Evolutionary conservation across 2,888 invertebrate species (phyloP).

Genomic region (Arenicola marina): DNA sequence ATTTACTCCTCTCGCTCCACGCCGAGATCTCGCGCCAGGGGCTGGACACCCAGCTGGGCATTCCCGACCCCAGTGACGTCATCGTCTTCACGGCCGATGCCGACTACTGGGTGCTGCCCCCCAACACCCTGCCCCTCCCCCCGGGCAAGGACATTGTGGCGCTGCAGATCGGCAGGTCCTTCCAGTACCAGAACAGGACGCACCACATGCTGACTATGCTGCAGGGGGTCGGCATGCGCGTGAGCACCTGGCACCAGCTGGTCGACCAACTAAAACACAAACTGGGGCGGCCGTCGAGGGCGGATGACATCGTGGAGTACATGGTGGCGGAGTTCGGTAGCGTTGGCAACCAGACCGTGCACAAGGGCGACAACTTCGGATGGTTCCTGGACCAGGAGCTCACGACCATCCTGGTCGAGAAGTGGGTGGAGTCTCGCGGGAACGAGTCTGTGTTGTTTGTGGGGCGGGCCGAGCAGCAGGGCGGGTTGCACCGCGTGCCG

Average conservation of each 20-base stretch:
- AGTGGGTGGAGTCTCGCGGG: no score
- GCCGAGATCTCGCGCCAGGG: no score
- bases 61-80: conserved; percentile 5
- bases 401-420: no score
- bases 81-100: conserved; percentile 21
- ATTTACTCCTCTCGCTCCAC: conserved; percentile 7
- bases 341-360: conserved; percentile 11
- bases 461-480: no score
- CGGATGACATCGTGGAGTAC: conserved; percentile 16
- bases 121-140: conserved; percentile 7
- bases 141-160: no score
- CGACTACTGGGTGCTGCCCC: conserved; percentile 21
- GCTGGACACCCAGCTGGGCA: no score
- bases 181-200: conserved; percentile 5
- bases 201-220: conserved; percentile 24
- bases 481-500: no score
- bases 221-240: conserved; percentile 17
- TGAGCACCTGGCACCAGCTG: conserved; percentile 10
- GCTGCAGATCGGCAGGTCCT: no score
- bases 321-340: conserved; percentile 21
- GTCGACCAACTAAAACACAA: no score
- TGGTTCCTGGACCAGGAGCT: conserved; percentile 26
- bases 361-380: conserved; percentile 24
- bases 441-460: no score
- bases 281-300: conserved; percentile 7